Evolutionary conservation across 1,140 invertebrate species (phyloP).

Genomic region (Aphaenogaster floridana): DNA sequence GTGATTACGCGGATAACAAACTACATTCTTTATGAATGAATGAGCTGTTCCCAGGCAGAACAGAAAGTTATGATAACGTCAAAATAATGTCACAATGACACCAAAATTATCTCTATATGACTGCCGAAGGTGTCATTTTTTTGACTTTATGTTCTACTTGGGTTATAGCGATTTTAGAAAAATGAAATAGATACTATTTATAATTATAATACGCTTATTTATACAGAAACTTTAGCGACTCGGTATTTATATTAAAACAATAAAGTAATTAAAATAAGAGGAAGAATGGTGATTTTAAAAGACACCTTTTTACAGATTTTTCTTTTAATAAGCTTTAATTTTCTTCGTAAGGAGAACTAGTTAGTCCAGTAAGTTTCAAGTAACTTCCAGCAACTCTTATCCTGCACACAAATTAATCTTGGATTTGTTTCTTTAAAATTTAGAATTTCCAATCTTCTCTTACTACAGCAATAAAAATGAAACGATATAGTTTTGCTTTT

Average conservation of each 20-base stretch:
- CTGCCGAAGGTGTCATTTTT: too few species aligned
- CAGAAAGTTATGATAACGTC: too few species aligned
- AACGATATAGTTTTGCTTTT: too few species aligned
- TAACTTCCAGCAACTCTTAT: neutral
- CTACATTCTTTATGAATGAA: neutral
- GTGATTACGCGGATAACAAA: neutral
- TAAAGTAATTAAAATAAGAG: neutral
- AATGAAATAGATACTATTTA: neutral
- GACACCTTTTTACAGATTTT: neutral
- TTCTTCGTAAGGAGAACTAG: neutral
- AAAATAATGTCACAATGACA: too few species aligned
- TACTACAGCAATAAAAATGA: too few species aligned
- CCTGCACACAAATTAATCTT: neutral
- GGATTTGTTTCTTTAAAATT: too few species aligned
- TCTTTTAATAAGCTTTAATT: neutral
- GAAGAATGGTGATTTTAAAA: neutral
- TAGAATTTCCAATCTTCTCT: too few species aligned
- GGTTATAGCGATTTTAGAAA: neutral
- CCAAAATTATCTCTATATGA: too few species aligned
- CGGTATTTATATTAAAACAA: slow-evolving; percentile 5
- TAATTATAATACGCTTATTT: slow-evolving; percentile 10
- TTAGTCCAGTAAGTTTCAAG: neutral
- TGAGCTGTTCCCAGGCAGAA: neutral
- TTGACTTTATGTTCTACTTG: too few species aligned
- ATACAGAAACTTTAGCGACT: neutral